Conservation (phyloP, 92 coral and sea anemone species). For the Scolanthus callimorphus region DNA sequence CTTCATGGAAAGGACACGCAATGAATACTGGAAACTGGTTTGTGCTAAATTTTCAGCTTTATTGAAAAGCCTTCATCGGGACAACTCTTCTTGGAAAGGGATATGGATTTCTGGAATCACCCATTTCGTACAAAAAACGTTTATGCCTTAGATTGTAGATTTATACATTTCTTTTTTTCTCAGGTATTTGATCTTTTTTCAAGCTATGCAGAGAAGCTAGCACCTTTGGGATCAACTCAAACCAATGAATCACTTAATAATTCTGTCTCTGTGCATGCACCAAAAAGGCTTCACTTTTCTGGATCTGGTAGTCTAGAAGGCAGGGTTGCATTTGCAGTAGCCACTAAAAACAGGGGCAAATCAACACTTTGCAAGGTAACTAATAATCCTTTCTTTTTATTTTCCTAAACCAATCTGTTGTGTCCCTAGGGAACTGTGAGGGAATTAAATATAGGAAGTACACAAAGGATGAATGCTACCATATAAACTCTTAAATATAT, state of each 20-base stretch:
- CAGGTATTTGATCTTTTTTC: too few species aligned
- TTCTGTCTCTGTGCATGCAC: conserved; percentile 19
- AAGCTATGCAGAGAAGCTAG: conserved; percentile 22
- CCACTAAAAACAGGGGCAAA: conserved; percentile 25
- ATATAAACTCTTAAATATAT: background rate
- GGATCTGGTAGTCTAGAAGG: conserved; percentile 12
- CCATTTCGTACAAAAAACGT: background rate
- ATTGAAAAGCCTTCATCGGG: too few species aligned
- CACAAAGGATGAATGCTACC: background rate
- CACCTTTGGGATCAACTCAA: conserved; percentile 31
- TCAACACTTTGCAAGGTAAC: too few species aligned
- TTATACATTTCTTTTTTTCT: background rate
- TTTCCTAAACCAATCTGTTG: too few species aligned
- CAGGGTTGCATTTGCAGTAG: conserved; percentile 17
- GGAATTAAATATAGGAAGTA: background rate
- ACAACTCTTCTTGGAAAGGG: background rate
- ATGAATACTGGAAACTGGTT: too few species aligned
- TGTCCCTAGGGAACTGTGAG: conserved; percentile 5
- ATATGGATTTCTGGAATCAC: background rate
- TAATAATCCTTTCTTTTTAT: too few species aligned
- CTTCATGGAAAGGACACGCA: too few species aligned
- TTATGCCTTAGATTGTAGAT: background rate
- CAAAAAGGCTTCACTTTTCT: conserved; percentile 21
- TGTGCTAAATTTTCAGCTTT: too few species aligned
- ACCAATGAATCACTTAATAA: conserved; percentile 13